Conservation (phyloP, 2,888 invertebrate genomes). For the Drosophila borborema region DNA sequence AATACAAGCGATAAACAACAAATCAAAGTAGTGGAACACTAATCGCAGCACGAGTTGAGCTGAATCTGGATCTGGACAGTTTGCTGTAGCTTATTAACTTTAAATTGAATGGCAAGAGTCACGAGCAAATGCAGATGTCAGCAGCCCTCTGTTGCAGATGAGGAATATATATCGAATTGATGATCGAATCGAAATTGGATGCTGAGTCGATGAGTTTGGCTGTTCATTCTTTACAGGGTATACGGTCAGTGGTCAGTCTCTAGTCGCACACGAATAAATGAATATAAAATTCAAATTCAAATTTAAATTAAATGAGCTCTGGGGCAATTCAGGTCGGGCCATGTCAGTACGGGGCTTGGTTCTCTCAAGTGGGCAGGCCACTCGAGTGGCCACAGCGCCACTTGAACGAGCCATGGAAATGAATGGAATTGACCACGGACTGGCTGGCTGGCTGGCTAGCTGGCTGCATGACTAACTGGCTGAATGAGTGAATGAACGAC, state of each 20-base stretch:
- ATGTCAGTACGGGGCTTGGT: constrained; percentile 34
- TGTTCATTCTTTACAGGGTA: constrained; percentile 14
- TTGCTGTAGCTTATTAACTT: constrained; percentile 53
- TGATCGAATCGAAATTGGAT: neutral
- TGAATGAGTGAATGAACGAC: constrained; percentile 26
- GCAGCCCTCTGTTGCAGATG: neutral
- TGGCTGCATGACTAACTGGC: constrained; percentile 12
- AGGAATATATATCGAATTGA: too few species aligned
- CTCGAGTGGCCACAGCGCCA: constrained; percentile 74
- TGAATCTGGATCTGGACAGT: neutral
- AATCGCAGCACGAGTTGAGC: neutral
- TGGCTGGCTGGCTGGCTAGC: constrained; percentile 12
- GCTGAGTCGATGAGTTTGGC: neutral
- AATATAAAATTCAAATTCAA: constrained; percentile 54
- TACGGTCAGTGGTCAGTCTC: neutral
- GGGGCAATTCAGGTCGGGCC: constrained; percentile 43
- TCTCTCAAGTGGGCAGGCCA: constrained; percentile 61
- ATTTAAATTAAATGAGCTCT: constrained; percentile 62
- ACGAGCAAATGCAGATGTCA: constrained; percentile 2
- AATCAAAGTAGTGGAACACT: constrained; percentile 29
- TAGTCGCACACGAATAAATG: constrained; percentile 26
- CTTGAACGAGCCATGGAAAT: constrained; percentile 61
- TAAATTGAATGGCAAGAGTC: constrained; percentile 31
- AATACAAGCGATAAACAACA: constrained; percentile 50
- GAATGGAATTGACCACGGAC: constrained; percentile 72